These are phyloP conservation scores for Ranitomeya imitator DNA, from an alignment of 2,113 vertebrate genomes.

Conservation along the genomic window DNA sequence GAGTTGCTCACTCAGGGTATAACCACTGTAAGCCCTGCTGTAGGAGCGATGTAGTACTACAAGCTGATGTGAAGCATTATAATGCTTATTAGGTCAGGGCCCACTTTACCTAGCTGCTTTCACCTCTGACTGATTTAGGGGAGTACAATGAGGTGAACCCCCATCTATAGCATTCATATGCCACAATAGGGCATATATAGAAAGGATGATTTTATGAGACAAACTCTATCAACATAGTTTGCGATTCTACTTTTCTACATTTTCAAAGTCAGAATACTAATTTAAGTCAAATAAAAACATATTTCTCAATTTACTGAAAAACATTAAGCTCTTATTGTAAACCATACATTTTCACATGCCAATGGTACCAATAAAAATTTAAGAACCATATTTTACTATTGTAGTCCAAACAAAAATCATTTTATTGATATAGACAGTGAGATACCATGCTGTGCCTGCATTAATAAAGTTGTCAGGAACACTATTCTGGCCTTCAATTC, in stretches of 20 bases:
- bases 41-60: too few relatives aligned
- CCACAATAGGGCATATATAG: neutral
- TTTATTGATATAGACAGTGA: neutral
- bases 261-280: neutral
- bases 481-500: conserved; percentile 19
- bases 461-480: conserved; percentile 23
- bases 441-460: neutral
- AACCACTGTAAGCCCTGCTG: too few relatives aligned
- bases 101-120: too few relatives aligned
- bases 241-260: neutral
- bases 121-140: too few relatives aligned
- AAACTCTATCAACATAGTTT: neutral
- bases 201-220: neutral
- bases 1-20: too few relatives aligned
- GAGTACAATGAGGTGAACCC: too few relatives aligned
- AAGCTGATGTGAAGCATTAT: too few relatives aligned
- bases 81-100: too few relatives aligned
- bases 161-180: neutral
- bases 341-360: neutral
- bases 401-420: neutral
- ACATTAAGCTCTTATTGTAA: neutral
- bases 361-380: neutral
- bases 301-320: neutral
- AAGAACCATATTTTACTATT: neutral
- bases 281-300: neutral